Conservation (phyloP, 2,888 invertebrate genomes). For the Nysson spinosus region DNA sequence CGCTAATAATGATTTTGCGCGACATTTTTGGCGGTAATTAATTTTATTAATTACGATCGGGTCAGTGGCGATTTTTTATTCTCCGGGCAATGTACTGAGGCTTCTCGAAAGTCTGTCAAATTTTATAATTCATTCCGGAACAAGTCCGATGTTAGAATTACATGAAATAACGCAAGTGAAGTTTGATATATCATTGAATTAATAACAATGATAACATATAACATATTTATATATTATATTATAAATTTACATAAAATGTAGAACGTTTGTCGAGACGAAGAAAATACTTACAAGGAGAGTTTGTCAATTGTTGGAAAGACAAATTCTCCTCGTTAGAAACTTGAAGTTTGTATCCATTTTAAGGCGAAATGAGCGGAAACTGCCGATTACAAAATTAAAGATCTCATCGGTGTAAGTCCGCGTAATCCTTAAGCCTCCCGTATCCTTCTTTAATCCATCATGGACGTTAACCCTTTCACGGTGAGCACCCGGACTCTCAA, state of each 20-base stretch:
- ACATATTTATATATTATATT: too few relatives aligned
- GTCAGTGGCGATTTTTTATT: background rate
- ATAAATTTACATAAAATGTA: too few relatives aligned
- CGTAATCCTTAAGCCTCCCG: slow-evolving; percentile 61
- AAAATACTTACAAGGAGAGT: too few relatives aligned
- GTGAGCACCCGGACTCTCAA: slow-evolving; percentile 49
- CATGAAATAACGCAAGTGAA: too few relatives aligned
- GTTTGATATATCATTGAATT: too few relatives aligned
- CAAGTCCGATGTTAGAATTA: too few relatives aligned
- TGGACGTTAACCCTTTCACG: slow-evolving; percentile 68
- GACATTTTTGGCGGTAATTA: slow-evolving; percentile 11
- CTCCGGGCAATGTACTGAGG: slow-evolving; percentile 21
- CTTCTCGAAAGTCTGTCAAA: background rate
- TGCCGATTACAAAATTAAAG: slow-evolving; percentile 45
- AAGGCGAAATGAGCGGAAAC: too few relatives aligned
- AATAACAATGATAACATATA: too few relatives aligned
- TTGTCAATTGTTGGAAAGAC: too few relatives aligned
- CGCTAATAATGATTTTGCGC: slow-evolving; percentile 11
- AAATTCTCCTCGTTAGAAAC: slow-evolving; percentile 2
- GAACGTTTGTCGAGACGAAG: too few relatives aligned
- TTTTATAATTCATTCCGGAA: too few relatives aligned
- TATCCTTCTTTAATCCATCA: slow-evolving; percentile 70
- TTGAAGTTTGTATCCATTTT: background rate
- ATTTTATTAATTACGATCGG: slow-evolving; percentile 4
- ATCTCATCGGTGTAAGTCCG: slow-evolving; percentile 55